Conservation (phyloP, 2,113 vertebrate species). For the Irena cyanogastra region DNA sequence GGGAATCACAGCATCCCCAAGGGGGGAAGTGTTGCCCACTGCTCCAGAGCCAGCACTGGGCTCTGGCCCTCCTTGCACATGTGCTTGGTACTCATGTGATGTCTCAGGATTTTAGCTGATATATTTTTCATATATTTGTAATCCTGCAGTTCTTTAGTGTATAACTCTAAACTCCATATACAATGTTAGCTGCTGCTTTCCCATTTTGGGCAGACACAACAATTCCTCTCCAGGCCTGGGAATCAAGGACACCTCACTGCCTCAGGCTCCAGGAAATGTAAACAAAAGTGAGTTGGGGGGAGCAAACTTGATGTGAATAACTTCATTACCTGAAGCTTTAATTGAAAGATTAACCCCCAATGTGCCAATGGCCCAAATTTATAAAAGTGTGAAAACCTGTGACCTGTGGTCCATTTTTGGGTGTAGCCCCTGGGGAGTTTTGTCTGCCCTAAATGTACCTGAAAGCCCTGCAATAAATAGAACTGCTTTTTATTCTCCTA, state of each 20-base stretch:
- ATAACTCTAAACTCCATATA: accelerated
- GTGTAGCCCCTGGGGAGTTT: background rate
- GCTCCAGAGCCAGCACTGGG: background rate
- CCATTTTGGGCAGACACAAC: background rate
- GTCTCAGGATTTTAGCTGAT: background rate
- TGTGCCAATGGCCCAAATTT: background rate
- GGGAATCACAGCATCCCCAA: accelerated
- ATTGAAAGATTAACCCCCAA: background rate
- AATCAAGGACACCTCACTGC: background rate
- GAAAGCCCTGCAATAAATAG: background rate
- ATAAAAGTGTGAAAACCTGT: background rate
- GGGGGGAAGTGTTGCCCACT: background rate
- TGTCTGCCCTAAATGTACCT: accelerated
- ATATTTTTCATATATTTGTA: accelerated
- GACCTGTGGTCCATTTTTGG: accelerated
- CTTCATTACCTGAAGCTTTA: background rate
- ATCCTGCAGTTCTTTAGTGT: background rate
- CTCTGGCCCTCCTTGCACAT: background rate
- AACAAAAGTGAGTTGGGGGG: background rate
- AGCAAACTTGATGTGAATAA: background rate
- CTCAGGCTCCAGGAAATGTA: accelerated
- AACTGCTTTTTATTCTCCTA: background rate
- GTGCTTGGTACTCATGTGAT: background rate
- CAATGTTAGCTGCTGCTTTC: background rate
- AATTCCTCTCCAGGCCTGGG: background rate